Base-by-base conservation (phyloP, 2,113 vertebrate genomes). In the Platysteira castanea region DNA sequence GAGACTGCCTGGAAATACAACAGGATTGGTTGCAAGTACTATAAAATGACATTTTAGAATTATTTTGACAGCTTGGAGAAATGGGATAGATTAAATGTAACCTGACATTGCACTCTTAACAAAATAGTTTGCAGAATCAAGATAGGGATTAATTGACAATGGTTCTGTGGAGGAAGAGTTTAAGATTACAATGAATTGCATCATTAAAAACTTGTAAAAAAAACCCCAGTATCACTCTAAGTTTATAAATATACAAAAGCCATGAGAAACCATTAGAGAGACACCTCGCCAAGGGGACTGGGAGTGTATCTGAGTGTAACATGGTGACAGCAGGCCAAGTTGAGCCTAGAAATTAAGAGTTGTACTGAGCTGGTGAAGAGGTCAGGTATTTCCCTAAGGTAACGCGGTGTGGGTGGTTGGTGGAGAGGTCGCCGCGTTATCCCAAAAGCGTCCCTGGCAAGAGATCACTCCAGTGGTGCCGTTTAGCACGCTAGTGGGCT, bases 281-380 rank as follows among this genome's bases (percentile, higher is more conserved):
- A 28, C 15, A 47, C 2, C 4, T 53, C 7, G 7, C 9, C n/a
- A 57, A 41, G 22, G 15, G 12, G 19, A 31, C 28, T 56, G 30
- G 31, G 15, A 39, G 7, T 49, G 27, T 23, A 44, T 75, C 24
- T 47, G 31, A 41, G 21, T 28, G 28, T 59, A 56, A 56, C 0
- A 2, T 22, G 23, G 23, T 0, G 5, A 63, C 35, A 39, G 16
- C 0, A 1, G 24, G 31, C 27, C 19, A 84, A 82, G 7, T 4
- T 26, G 59, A 33, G 9, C 13, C 39, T 68, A 13, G 28, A 18
- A 81, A 74, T 28, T 27, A 57, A 44, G 18, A 54, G 26, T 2
- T 81, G 17, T 28, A 11, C 59, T 77, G 41, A 47, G 52, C 41
- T 64, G 27, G 7, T 42, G 37, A 53, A 76, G 13, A 15, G 15